Percentiles rank a stretch among this genome's conserved stretches.
Evolutionary conservation across 2,797 vertebrate species (phyloP).

Genomic region (Fratercula arctica): DNA sequence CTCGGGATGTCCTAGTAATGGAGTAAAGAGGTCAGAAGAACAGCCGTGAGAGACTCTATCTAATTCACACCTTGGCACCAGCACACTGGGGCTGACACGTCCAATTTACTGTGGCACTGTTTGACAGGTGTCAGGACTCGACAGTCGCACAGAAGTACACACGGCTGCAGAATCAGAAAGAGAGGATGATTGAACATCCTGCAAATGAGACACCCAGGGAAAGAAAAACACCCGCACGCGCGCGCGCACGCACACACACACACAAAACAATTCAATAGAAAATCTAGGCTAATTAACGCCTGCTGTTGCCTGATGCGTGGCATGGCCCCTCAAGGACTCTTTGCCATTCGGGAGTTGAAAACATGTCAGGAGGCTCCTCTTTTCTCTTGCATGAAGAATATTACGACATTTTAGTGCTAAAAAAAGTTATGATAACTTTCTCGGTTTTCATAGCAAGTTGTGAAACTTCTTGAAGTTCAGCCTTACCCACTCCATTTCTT

Average conservation of each 20-base stretch:
- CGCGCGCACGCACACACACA: neutral
- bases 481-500: neutral
- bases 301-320: conserved; percentile 45
- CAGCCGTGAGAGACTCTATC: conserved; percentile 20
- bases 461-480: neutral
- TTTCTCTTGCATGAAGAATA: conserved; percentile 1
- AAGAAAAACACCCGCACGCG: neutral
- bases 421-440: neutral
- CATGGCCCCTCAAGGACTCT: conserved; percentile 60
- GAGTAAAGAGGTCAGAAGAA: conserved; percentile 54
- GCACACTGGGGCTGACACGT: conserved; percentile 53
- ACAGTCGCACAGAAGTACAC: conserved; percentile 25
- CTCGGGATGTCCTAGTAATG: conserved; percentile 24
- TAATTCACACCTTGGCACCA: conserved; percentile 75
- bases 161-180: neutral
- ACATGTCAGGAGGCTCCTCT: conserved; percentile 58
- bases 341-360: conserved; percentile 49
- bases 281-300: conserved; percentile 58
- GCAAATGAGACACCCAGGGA: conserved; percentile 73
- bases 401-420: conserved; percentile 36
- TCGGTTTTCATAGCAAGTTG: neutral
- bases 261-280: neutral
- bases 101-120: conserved; percentile 71
- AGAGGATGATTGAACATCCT: conserved; percentile 49
- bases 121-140: conserved; percentile 70